phyloP scores from a whole-genome alignment of 1,140 invertebrate species.

The Drosophila azteca region DNA sequence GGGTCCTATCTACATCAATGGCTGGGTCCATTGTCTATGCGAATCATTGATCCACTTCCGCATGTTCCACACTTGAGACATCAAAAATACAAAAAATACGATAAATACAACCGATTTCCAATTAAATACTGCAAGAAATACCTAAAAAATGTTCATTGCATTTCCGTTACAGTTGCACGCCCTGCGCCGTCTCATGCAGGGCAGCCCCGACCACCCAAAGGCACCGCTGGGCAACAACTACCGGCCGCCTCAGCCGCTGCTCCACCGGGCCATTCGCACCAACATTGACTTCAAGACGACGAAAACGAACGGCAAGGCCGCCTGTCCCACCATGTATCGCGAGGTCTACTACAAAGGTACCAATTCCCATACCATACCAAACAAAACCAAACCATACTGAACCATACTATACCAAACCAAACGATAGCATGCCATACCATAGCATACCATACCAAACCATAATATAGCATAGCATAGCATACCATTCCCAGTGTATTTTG shows the following conservation, averaged over 20 bases:
- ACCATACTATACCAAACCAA: no score
- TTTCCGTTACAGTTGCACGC: slow-evolving; percentile 89
- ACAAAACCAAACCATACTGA: no score
- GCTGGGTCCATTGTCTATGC: slow-evolving; percentile 9
- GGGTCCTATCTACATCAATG: slow-evolving; percentile 29
- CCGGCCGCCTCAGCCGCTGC: slow-evolving; percentile 93
- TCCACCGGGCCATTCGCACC: slow-evolving; percentile 95
- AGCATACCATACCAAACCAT: no score
- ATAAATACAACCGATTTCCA: no score
- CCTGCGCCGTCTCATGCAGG: slow-evolving; percentile 93
- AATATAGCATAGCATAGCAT: no score
- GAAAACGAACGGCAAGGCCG: slow-evolving; percentile 89
- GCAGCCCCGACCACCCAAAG: slow-evolving; percentile 92
- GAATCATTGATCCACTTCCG: slow-evolving; percentile 42
- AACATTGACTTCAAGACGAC: slow-evolving; percentile 96
- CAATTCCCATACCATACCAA: no score
- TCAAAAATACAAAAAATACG: neutral
- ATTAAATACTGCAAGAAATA: neutral
- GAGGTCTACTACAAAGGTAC: slow-evolving; percentile 93
- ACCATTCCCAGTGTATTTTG: no score
- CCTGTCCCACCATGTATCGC: slow-evolving; percentile 93
- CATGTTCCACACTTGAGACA: slow-evolving; percentile 16
- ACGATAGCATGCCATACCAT: no score
- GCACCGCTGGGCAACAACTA: slow-evolving; percentile 97
- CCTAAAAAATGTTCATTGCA: neutral